Evolutionary conservation across 2,113 vertebrate genomes (phyloP).

Genomic region (Paedocypris sp.): DNA sequence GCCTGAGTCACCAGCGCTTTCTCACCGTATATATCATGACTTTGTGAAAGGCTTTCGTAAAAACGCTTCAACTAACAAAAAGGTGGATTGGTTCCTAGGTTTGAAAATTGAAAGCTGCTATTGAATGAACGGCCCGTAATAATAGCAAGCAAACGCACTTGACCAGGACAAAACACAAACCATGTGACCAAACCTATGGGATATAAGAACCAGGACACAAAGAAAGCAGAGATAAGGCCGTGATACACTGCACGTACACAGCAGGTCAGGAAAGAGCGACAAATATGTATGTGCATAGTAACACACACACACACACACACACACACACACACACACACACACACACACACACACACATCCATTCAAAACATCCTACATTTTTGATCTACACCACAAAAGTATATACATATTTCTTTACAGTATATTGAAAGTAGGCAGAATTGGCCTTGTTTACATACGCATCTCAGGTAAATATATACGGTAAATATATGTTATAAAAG

Average conservation of each 20-base stretch:
- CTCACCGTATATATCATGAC: conserved; percentile 45
- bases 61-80: conserved; percentile 45
- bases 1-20: conserved; percentile 49
- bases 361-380: too few relatives aligned
- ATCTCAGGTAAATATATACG: too few relatives aligned
- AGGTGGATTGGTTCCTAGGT: conserved; percentile 44
- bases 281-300: not conserved
- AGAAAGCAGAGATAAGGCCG: conserved; percentile 5
- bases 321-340: too few relatives aligned
- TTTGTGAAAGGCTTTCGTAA: conserved; percentile 47
- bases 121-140: too few relatives aligned
- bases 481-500: too few relatives aligned
- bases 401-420: too few relatives aligned
- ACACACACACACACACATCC: too few relatives aligned
- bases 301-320: not conserved
- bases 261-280: conserved; percentile 46
- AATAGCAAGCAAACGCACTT: conserved; percentile 46
- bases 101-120: too few relatives aligned
- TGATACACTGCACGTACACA: not conserved
- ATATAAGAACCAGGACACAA: conserved; percentile 6
- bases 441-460: too few relatives aligned
- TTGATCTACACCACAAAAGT: too few relatives aligned
- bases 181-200: conserved; percentile 3
- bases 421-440: too few relatives aligned
- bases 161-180: conserved; percentile 51